These are phyloP conservation scores for Pelvicachromis taeniatus DNA, from an alignment of 2,113 vertebrate genomes.

Conservation along the genomic window DNA sequence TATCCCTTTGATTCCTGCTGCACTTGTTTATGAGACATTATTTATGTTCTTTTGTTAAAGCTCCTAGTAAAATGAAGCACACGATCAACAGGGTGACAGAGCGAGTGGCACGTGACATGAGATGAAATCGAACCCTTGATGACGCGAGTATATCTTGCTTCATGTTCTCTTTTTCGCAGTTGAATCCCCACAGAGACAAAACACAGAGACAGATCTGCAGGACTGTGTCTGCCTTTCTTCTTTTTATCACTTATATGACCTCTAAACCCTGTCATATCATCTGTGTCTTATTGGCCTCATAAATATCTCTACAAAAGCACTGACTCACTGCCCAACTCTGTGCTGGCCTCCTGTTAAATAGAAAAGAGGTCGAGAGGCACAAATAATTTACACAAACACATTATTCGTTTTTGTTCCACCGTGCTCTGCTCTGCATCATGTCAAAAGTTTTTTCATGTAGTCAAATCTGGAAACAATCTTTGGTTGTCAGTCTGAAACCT, in stretches of 20 bases:
- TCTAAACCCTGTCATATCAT: constrained; percentile 41
- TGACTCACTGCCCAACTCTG: constrained; percentile 17
- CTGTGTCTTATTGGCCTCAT: constrained; percentile 30
- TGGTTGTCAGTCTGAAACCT: background rate
- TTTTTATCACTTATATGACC: constrained; percentile 48
- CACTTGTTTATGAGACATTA: background rate
- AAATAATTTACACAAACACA: constrained; percentile 4
- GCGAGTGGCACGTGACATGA: background rate
- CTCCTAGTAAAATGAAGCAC: background rate
- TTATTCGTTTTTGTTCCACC: background rate
- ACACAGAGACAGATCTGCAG: background rate
- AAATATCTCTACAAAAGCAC: constrained; percentile 34
- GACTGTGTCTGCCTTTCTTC: constrained; percentile 6
- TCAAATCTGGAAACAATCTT: background rate
- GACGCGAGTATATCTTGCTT: constrained; percentile 14
- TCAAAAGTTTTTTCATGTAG: background rate
- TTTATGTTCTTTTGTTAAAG: background rate
- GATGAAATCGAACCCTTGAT: constrained; percentile 32
- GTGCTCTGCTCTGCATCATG: background rate
- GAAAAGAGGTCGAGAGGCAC: background rate
- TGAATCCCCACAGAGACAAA: background rate
- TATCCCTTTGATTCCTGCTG: background rate
- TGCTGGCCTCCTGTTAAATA: constrained; percentile 3
- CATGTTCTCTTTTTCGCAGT: background rate
- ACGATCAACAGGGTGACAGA: background rate